Percentiles rank a stretch among this genome's conserved stretches.
Conservation (phyloP, 2,797 vertebrate species). For the Eremophila alpestris region DNA sequence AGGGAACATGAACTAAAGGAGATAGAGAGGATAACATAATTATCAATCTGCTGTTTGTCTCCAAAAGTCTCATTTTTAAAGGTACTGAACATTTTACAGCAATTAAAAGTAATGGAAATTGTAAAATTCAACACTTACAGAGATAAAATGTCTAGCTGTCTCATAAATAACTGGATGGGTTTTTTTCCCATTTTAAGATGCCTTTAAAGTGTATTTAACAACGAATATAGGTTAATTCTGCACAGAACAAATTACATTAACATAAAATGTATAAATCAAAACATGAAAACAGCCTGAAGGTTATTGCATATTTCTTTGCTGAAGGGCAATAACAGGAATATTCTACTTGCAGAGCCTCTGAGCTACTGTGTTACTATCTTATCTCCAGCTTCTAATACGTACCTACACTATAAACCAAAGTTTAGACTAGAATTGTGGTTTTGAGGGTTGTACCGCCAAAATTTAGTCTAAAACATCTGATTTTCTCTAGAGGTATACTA, state of each 20-base stretch:
- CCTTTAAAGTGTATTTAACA: neutral
- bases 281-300: neutral
- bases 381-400: neutral
- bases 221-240: neutral
- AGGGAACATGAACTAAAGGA: neutral
- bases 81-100: neutral
- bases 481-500: neutral
- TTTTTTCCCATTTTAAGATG: neutral
- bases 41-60: neutral
- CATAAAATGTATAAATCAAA: neutral
- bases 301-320: neutral
- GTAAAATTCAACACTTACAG: neutral
- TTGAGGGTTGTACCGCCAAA: neutral
- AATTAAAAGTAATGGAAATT: neutral
- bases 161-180: neutral
- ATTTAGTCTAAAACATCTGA: neutral
- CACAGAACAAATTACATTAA: neutral
- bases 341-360: neutral
- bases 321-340: neutral
- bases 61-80: neutral
- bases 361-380: neutral
- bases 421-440: neutral
- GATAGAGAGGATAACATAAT: neutral
- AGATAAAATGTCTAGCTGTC: neutral
- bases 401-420: neutral